Percentiles rank a stretch among this genome's conserved stretches.
phyloP scores from a whole-genome alignment of 1,140 invertebrate species.

The Schlechtendalia chinensis region DNA sequence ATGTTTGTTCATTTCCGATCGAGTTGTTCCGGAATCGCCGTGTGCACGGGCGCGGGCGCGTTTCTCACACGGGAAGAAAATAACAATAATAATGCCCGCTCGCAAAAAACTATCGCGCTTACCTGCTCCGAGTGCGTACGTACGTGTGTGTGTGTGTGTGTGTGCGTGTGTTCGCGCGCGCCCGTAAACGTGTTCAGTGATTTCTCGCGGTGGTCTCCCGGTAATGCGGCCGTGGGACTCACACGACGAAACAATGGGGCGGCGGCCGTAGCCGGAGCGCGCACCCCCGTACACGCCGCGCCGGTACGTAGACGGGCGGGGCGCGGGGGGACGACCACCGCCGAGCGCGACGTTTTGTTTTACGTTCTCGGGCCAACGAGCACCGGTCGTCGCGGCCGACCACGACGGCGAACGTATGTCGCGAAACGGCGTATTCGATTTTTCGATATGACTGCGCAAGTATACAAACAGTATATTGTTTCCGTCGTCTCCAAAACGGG shows the following conservation, averaged over 20 bases:
- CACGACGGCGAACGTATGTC: neutral
- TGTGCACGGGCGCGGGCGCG: neutral
- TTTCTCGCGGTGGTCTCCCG: conserved; percentile 46
- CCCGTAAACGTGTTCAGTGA: conserved; percentile 33
- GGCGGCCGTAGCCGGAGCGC: neutral
- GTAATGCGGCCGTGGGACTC: conserved; percentile 45
- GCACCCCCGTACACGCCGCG: neutral
- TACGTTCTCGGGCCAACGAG: conserved; percentile 29
- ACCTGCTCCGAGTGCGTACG: too few relatives aligned
- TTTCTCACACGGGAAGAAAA: conserved; percentile 29
- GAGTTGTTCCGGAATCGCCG: conserved; percentile 34
- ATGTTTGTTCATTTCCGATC: conserved; percentile 50
- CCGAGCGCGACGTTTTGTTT: conserved; percentile 9
- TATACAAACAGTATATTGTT: too few relatives aligned
- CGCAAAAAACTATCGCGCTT: neutral
- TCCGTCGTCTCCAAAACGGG: too few relatives aligned
- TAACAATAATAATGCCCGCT: conserved; percentile 13
- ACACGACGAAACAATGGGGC: conserved; percentile 49
- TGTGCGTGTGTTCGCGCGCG: too few relatives aligned
- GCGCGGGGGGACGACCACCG: conserved; percentile 4
- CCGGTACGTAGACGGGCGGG: too few relatives aligned
- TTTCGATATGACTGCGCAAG: too few relatives aligned
- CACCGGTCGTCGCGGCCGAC: neutral
- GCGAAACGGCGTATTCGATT: too few relatives aligned
- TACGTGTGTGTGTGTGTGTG: too few relatives aligned